Percentiles rank a stretch among this genome's conserved stretches.
These are phyloP conservation scores for Endomychus coccineus DNA, from an alignment of 2,888 invertebrate genomes.

Conservation along the genomic window DNA sequence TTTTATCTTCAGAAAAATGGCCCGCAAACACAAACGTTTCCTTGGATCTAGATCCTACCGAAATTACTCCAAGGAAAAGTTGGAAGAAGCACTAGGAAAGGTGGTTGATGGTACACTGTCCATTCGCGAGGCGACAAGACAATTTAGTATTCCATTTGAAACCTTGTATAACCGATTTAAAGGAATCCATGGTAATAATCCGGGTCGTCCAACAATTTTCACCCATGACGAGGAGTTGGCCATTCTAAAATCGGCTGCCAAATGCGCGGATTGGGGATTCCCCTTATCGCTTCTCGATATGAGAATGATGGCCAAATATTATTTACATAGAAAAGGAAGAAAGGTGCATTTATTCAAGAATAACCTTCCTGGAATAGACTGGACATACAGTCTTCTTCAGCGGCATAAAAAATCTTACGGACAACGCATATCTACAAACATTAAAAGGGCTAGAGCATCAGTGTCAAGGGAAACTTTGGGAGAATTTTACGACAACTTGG, in stretches of 20 bases:
- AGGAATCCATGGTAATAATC: constrained; percentile 8
- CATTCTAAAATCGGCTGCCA: constrained; percentile 9
- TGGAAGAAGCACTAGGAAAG: constrained; percentile 2
- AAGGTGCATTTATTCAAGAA: too few relatives aligned
- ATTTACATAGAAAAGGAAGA: too few relatives aligned
- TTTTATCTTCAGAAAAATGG: too few relatives aligned
- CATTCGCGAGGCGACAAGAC: constrained; percentile 7
- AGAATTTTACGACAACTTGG: too few relatives aligned
- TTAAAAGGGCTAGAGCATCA: too few relatives aligned
- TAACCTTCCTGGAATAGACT: too few relatives aligned
- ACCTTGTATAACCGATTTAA: constrained; percentile 9
- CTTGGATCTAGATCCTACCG: constrained; percentile 1
- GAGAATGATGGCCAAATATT: too few relatives aligned
- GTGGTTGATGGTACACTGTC: constrained; percentile 1
- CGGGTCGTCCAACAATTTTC: constrained; percentile 10
- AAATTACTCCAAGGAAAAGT: constrained; percentile 3
- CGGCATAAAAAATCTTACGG: too few relatives aligned
- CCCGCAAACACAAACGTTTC: constrained; percentile 5
- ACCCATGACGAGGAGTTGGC: constrained; percentile 9
- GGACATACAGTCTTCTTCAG: too few relatives aligned
- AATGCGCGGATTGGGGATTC: constrained; percentile 9
- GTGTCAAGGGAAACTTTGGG: too few relatives aligned
- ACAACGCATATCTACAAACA: too few relatives aligned
- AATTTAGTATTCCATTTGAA: constrained; percentile 9
- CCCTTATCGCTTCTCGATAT: too few relatives aligned